A percentile compares a stretch with the other conserved stretches of the same genome.
phyloP scores from a whole-genome alignment of 2,888 invertebrate species.

The Oithona nana region DNA sequence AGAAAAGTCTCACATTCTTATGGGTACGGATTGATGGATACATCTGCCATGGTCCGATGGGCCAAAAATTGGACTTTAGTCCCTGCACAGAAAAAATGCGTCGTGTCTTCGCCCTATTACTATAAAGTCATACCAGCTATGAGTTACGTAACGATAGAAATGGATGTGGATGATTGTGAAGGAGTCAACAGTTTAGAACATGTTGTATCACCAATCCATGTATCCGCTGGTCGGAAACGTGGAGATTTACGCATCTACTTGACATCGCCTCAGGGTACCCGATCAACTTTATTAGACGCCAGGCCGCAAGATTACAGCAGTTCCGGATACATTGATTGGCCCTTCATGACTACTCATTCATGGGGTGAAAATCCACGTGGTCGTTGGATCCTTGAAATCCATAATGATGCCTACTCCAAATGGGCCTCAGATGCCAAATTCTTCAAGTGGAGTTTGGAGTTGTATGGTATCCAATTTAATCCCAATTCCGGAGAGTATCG shows the following conservation, averaged over 20 bases:
- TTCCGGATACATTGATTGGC: slow-evolving; percentile 91
- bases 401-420: slow-evolving; percentile 52
- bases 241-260: slow-evolving; percentile 85
- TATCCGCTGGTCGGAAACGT: slow-evolving; percentile 57
- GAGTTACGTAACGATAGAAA: slow-evolving; percentile 12
- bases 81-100: slow-evolving; percentile 33
- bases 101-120: slow-evolving; percentile 26
- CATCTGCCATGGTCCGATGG: slow-evolving; percentile 28
- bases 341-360: slow-evolving; percentile 94
- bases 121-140: slow-evolving; percentile 17
- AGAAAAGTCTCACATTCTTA: slow-evolving; percentile 50
- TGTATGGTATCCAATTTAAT: slow-evolving; percentile 9
- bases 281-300: slow-evolving; percentile 72
- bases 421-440: slow-evolving; percentile 13
- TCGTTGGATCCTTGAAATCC: slow-evolving; percentile 82
- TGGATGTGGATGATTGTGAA: slow-evolving; percentile 9
- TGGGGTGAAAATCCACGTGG: slow-evolving; percentile 95
- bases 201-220: slow-evolving; percentile 22
- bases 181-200: slow-evolving; percentile 84
- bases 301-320: slow-evolving; percentile 72
- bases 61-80: slow-evolving; percentile 31
- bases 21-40: slow-evolving; percentile 51
- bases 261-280: slow-evolving; percentile 71
- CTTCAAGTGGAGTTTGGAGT: slow-evolving; percentile 16
- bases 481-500: not conserved